Evolutionary conservation across 1,140 invertebrate genomes (phyloP), one percentile per base, ranked within the genome.

Genomic region (Palaemon carinicauda): DNA sequence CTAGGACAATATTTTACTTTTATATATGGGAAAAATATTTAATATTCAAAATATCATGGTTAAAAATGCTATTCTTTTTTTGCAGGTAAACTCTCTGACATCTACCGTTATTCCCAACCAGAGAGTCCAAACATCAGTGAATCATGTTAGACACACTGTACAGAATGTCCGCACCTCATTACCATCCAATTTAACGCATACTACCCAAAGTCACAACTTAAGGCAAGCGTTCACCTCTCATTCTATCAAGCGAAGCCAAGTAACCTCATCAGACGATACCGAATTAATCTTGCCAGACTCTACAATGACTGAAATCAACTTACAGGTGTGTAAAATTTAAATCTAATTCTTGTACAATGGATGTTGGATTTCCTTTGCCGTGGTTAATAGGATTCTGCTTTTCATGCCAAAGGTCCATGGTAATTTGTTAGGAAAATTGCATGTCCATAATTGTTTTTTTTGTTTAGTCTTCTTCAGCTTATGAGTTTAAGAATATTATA

Each of bases 261-360:
- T 75, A 33, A 65, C 85, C 9, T 83, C 81, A 24, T 56, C 84
- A 1, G 80, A 81, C 21, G 82, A 88, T n/a, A 84, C 88, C 12
- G 88, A 89, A 69, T 89, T 69, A 54, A 89, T 89, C 56, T 56
- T 89, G 33, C 88, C 88, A 21, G 85, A 89, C 73, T 89, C 88
- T 1, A 89, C 86, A 52, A 89, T 89, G 88, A 87, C 88, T 33
- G 88, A 89, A 75, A 89, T 89, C 71, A 89, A 81, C 80, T 56
- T 88, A 51, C 87, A 88, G 87, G 87, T 80, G 14, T 12, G 78
- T 78, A 69, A 54, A 27, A 19, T 75, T 50, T 41, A 24, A n/a
- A 29, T 21, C 17, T 60, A 17, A 80, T 21, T 56, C n/a, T 31
- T 21, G 1, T 79, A 12, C 50, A 54, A 0, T 29, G 19, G 12